These are phyloP conservation scores for Eurypyga helias DNA, from an alignment of 2,113 vertebrate species.

Conservation along the genomic window DNA sequence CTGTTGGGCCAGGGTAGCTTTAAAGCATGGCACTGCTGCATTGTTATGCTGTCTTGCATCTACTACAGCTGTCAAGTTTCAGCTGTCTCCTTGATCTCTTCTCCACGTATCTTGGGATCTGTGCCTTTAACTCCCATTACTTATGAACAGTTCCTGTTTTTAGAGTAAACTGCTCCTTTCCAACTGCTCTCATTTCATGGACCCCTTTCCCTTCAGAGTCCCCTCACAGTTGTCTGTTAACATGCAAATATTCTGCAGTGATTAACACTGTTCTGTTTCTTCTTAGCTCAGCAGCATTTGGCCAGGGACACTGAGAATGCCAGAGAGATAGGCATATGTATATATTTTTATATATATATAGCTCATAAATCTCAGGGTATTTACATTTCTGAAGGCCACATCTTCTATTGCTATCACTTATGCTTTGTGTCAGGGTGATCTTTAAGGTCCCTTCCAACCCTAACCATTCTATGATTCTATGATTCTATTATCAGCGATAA, in stretches of 20 bases:
- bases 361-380: neutral
- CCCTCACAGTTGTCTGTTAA: neutral
- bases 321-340: neutral
- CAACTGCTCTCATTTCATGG: neutral
- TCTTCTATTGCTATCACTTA: neutral
- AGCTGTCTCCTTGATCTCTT: neutral
- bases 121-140: neutral
- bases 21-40: neutral
- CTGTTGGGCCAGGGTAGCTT: neutral
- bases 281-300: neutral
- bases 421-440: neutral
- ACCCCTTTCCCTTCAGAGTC: neutral
- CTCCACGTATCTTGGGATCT: neutral
- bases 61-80: neutral
- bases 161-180: neutral
- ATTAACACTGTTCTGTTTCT: neutral
- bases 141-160: neutral
- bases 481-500: neutral
- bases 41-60: neutral
- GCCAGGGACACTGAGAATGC: neutral
- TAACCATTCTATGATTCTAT: no score
- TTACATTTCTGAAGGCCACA: neutral
- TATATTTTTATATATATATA: neutral
- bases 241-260: neutral
- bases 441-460: no score